Base-by-base conservation (phyloP, 1,140 invertebrate genomes). In the Brachionus calyciflorus region DNA sequence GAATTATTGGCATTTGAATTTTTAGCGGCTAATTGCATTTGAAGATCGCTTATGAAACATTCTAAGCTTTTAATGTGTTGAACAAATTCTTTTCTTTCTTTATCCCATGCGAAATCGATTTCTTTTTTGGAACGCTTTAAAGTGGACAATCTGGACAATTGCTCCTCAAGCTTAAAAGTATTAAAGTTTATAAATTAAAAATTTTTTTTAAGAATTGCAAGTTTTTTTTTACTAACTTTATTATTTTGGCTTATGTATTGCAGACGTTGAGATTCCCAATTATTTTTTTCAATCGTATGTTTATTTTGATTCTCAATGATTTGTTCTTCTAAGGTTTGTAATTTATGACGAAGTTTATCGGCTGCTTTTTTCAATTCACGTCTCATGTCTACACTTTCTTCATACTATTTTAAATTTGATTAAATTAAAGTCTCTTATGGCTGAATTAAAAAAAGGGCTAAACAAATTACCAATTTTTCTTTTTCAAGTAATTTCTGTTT, bases 71-170 rank as follows among this genome's bases (percentile, higher is more conserved):
- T 19, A 33, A 76, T 44, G 44, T 76, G 73, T 19, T 55, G 30
- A 6, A 28, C 21, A 55, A 55, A 60, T 30, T 76, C 73, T 14
- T 28, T 40, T 57, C 73, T 12, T 57, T 76, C 73, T 51, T 76
- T 76, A 3, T 76, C 49, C 73, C 73, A 76, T 9, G 49, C 73
- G 2, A 55, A 28, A 7, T 76, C 73, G 7, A 76, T 41, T 57
- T 76, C 73, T 60, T 76, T 76, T 76, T 55, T 55, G 6, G 49
- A 55, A 19, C 73, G 49, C 24, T 76, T 76, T 49, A 73, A 51
- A 51, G 46, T 73, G 0, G 73, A 55, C 12, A 76, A 17, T 41
- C 48, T 76, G 26, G 73, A 76, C 24, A 76, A 30, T 48, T 76
- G 73, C 26, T 76, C 73, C 48, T 76, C 73, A 9, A 76, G 24